Percentiles rank a stretch among this genome's conserved stretches.
These are phyloP conservation scores for Hypsopygia costalis DNA, from an alignment of 2,888 invertebrate species.

Conservation along the genomic window DNA sequence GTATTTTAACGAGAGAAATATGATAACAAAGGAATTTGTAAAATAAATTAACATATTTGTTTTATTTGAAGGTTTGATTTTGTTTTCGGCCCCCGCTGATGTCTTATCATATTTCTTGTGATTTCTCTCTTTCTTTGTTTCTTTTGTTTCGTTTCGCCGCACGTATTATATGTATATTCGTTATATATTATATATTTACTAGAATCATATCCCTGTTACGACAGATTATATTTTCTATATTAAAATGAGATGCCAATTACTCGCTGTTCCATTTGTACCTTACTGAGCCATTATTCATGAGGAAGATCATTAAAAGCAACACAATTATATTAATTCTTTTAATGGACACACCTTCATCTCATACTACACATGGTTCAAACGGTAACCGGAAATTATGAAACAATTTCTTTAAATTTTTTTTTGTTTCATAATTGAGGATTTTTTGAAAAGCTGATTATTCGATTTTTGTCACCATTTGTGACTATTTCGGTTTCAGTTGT, in stretches of 20 bases:
- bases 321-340: constrained; percentile 58
- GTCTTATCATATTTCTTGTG: constrained; percentile 59
- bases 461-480: no score
- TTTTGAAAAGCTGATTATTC: no score
- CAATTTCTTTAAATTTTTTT: no score
- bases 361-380: constrained; percentile 7
- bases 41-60: constrained; percentile 80
- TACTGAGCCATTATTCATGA: constrained; percentile 59
- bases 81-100: constrained; percentile 40
- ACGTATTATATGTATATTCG: constrained; percentile 58
- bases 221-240: constrained; percentile 73
- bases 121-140: constrained; percentile 20
- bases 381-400: background rate
- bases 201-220: constrained; percentile 66
- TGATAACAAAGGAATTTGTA: constrained; percentile 80
- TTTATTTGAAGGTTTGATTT: constrained; percentile 65
- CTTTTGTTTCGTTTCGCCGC: constrained; percentile 34
- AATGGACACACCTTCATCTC: constrained; percentile 40
- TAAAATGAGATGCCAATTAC: constrained; percentile 68
- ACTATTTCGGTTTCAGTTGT: no score
- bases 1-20: constrained; percentile 80
- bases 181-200: constrained; percentile 58
- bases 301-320: constrained; percentile 63
- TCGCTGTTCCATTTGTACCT: constrained; percentile 71
- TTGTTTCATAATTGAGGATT: no score